phyloP scores from a whole-genome alignment of 2,113 vertebrate genomes.

The Petromus typicus region DNA sequence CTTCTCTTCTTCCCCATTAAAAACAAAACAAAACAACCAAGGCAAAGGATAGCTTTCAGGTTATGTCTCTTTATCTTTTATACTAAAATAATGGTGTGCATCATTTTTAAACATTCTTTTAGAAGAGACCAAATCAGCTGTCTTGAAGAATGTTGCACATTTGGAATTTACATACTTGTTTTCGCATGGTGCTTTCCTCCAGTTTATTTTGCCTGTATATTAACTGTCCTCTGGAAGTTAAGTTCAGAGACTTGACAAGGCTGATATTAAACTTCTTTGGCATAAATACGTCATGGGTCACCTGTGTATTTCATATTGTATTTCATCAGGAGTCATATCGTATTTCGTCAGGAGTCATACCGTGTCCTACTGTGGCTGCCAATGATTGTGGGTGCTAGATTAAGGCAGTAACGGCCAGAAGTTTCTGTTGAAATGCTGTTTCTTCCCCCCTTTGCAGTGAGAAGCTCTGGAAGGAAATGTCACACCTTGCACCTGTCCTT shows the following conservation, averaged over 20 bases:
- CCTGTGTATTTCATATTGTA: not conserved
- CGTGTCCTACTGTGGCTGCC: not conserved
- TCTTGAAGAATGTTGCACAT: not conserved
- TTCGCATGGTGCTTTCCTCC: not conserved
- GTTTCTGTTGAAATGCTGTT: not conserved
- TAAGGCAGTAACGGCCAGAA: not conserved
- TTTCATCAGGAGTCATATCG: not conserved
- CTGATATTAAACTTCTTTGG: not conserved
- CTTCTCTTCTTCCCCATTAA: not conserved
- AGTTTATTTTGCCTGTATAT: not conserved
- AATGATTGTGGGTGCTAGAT: not conserved
- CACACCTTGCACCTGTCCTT: accelerated
- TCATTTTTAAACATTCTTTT: not conserved
- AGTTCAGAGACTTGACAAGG: not conserved
- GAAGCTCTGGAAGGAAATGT: not conserved
- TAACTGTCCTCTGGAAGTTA: not conserved
- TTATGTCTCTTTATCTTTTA: not conserved
- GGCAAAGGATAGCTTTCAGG: not conserved
- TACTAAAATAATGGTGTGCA: not conserved
- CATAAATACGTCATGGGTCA: not conserved
- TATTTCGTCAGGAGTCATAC: not conserved
- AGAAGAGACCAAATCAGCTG: not conserved
- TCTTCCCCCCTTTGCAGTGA: not conserved
- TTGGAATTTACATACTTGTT: not conserved
- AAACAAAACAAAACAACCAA: not conserved